phyloP scores from a whole-genome alignment of 2,113 vertebrate genomes.

The Neodon shergylaensis region DNA sequence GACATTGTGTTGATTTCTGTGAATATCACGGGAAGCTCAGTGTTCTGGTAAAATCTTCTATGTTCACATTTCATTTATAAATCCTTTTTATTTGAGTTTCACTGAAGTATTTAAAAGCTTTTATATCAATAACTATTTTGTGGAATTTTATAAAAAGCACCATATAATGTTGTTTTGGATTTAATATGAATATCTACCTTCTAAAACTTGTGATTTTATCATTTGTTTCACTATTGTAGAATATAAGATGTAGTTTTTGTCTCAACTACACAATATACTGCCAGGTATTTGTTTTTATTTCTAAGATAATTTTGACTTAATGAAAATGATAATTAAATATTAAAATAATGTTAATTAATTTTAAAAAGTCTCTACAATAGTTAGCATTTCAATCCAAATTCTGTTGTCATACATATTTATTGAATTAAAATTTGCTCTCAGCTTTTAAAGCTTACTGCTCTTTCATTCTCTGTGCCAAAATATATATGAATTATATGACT shows the following conservation, averaged over 20 bases:
- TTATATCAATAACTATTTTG: not conserved
- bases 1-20: conserved; percentile 77
- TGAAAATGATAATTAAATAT: not conserved
- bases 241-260: not conserved
- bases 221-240: not conserved
- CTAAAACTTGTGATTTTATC: not conserved
- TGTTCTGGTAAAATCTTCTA: conserved; percentile 65
- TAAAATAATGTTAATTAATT: no score
- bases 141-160: conserved; percentile 16
- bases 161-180: not conserved
- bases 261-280: not conserved
- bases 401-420: not conserved
- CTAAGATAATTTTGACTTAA: not conserved
- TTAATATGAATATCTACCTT: not conserved
- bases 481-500: not conserved
- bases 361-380: not conserved
- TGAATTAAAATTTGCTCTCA: not conserved
- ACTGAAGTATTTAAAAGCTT: conserved; percentile 53
- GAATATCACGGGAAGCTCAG: conserved; percentile 63
- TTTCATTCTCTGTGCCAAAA: not conserved
- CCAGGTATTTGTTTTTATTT: not conserved
- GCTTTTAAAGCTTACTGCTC: not conserved
- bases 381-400: not conserved
- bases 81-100: conserved; percentile 32
- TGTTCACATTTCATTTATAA: conserved; percentile 35